phyloP scores from a whole-genome alignment of 2,113 vertebrate genomes.

The Gopherus evgoodei region DNA sequence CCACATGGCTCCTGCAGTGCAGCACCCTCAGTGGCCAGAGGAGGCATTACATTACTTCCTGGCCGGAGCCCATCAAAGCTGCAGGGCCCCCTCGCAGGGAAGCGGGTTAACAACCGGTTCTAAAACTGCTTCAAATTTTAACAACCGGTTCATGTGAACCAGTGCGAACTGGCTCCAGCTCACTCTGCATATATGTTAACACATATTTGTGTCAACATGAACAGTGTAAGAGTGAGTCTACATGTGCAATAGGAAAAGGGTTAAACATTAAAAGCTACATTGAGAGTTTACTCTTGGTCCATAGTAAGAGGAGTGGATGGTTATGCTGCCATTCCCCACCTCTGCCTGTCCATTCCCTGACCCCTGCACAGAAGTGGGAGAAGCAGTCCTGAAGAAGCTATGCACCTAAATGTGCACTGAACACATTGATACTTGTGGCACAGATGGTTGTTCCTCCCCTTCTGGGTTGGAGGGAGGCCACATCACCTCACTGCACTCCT shows the following conservation, averaged over 20 bases:
- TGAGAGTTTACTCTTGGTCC: background rate
- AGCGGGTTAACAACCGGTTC: too few species aligned
- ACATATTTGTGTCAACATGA: background rate
- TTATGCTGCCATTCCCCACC: background rate
- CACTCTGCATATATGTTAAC: background rate
- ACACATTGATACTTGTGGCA: accelerated
- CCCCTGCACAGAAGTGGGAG: background rate
- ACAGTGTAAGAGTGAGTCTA: background rate
- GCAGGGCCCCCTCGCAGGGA: too few species aligned
- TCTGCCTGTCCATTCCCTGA: background rate
- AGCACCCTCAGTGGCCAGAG: too few species aligned
- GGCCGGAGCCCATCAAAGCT: too few species aligned
- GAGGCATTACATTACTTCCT: too few species aligned
- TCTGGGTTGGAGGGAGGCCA: too few species aligned
- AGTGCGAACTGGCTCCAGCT: too few species aligned
- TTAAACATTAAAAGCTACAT: background rate
- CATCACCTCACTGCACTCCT: too few species aligned
- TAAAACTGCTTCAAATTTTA: too few species aligned
- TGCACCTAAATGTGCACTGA: background rate
- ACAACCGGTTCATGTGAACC: too few species aligned
- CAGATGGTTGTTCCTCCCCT: too few species aligned
- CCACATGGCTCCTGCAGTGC: too few species aligned
- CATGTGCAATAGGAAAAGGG: background rate
- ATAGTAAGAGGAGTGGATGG: background rate
- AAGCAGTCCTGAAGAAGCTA: background rate